These are phyloP conservation scores for Pteruthius melanotis DNA, from an alignment of 2,113 vertebrate species.

Conservation along the genomic window DNA sequence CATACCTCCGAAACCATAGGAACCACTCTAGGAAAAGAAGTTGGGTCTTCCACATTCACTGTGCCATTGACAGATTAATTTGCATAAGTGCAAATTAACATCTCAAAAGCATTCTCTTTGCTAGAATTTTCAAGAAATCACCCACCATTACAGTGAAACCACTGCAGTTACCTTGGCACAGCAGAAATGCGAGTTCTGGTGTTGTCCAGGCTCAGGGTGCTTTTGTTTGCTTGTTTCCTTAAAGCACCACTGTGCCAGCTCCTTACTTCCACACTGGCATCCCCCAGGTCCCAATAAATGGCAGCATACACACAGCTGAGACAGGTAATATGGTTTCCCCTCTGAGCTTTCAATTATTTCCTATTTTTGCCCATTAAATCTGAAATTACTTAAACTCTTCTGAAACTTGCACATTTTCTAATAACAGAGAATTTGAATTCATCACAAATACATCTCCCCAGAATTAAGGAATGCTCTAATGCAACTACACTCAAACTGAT, in stretches of 20 bases:
- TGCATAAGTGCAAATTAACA: slow-evolving; percentile 68
- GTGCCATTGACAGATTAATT: slow-evolving; percentile 49
- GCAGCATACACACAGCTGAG: neutral
- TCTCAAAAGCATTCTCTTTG: slow-evolving; percentile 52
- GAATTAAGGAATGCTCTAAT: neutral
- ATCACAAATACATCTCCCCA: neutral
- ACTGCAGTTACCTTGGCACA: neutral
- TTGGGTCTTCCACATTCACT: slow-evolving; percentile 46
- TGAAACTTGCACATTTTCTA: neutral
- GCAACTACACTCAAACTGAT: neutral
- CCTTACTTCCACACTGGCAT: neutral
- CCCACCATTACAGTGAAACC: neutral
- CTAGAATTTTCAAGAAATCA: slow-evolving; percentile 42
- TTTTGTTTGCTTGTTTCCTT: neutral
- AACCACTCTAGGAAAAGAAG: slow-evolving; percentile 41
- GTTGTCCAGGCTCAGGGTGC: neutral
- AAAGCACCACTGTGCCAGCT: neutral
- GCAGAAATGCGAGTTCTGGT: neutral
- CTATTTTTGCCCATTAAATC: neutral
- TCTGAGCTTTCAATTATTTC: neutral
- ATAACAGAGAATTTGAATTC: neutral
- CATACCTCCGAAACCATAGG: slow-evolving; percentile 60
- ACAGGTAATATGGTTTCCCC: neutral
- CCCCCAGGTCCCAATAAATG: rapidly evolving
- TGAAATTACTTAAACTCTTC: neutral